Evolutionary conservation across 2,888 invertebrate genomes (phyloP).

Genomic region (Nemurella pictetii): DNA sequence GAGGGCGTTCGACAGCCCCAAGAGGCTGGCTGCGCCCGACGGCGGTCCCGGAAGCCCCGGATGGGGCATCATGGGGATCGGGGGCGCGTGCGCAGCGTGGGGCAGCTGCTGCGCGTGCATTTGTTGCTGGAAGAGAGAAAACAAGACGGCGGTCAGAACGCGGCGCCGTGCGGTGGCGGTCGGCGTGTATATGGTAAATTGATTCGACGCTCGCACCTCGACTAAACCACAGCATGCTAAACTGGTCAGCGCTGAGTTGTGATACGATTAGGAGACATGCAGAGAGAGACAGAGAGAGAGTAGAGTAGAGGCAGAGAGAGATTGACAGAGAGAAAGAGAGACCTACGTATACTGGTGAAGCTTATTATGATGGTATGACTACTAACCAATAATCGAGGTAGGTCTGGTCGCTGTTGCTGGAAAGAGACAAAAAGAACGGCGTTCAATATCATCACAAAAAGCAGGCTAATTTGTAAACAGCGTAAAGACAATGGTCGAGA

Average conservation of each 20-base stretch:
- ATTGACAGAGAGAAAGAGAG: background rate
- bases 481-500: background rate
- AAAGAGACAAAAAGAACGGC: slow-evolving; percentile 49
- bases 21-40: slow-evolving; percentile 57
- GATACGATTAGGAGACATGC: background rate
- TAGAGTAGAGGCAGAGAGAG: background rate
- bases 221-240: background rate
- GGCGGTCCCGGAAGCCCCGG: slow-evolving; percentile 63
- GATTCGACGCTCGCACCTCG: background rate
- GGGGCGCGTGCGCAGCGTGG: slow-evolving; percentile 68
- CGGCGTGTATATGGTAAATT: background rate
- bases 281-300: background rate
- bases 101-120: slow-evolving; percentile 89
- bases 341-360: slow-evolving; percentile 11
- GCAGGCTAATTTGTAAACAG: background rate
- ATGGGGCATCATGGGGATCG: slow-evolving; percentile 71
- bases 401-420: slow-evolving; percentile 84
- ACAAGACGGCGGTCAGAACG: background rate
- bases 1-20: slow-evolving; percentile 59
- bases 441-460: slow-evolving; percentile 21
- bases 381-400: slow-evolving; percentile 65
- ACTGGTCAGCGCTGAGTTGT: background rate
- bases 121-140: slow-evolving; percentile 69
- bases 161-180: background rate
- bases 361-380: slow-evolving; percentile 36